A percentile compares a stretch with the other conserved stretches of the same genome.
Conservation (phyloP, 2,113 vertebrate species). For the Rhea pennata region DNA sequence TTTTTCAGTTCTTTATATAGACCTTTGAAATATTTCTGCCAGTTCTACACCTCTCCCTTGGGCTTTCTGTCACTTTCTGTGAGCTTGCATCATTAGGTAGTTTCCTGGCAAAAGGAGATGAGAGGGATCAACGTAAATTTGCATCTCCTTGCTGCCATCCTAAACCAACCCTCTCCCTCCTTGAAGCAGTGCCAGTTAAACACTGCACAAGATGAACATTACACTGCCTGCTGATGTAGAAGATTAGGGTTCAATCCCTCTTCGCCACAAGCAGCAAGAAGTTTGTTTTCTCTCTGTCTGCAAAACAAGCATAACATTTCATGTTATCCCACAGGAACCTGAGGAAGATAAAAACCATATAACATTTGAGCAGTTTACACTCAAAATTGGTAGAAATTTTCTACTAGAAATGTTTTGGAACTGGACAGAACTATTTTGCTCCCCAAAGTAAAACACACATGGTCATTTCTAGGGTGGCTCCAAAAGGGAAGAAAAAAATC, state of each 20-base stretch:
- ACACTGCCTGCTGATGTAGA: not conserved
- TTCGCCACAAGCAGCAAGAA: not conserved
- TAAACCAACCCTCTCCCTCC: not conserved
- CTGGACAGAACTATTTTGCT: not conserved
- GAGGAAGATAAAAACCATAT: not conserved
- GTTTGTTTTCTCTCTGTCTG: not conserved
- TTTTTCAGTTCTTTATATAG: not conserved
- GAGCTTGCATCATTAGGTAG: not conserved
- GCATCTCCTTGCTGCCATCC: not conserved
- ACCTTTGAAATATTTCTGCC: not conserved
- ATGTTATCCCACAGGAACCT: not conserved
- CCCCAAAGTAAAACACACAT: not conserved
- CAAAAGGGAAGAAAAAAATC: not conserved
- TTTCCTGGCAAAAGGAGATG: not conserved
- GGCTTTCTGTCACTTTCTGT: not conserved
- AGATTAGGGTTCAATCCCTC: not conserved
- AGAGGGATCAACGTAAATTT: not conserved
- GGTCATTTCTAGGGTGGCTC: not conserved
- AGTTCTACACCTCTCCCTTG: not conserved
- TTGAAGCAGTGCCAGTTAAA: not conserved
- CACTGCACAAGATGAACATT: accelerated
- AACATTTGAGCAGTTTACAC: not conserved
- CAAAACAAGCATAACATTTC: not conserved
- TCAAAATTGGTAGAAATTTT: not conserved
- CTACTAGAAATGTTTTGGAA: not conserved